These are phyloP conservation scores for Anoplophora glabripennis DNA, from an alignment of 1,140 invertebrate species.

Conservation along the genomic window DNA sequence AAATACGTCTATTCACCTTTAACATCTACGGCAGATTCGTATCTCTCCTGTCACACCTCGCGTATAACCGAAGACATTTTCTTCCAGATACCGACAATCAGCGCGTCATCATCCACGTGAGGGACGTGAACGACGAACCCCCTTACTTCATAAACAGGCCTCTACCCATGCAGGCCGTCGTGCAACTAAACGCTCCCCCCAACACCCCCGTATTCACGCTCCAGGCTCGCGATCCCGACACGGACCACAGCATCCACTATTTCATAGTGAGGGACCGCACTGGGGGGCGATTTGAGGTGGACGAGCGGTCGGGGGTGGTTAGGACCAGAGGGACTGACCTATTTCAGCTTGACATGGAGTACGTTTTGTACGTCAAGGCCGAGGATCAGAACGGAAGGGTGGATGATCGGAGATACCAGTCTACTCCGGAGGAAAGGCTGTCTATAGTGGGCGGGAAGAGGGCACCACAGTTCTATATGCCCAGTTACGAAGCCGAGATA, in stretches of 20 bases:
- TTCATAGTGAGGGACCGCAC: conserved; percentile 90
- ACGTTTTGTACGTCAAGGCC: conserved; percentile 92
- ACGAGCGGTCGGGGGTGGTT: conserved; percentile 80
- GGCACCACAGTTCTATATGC: conserved; percentile 92
- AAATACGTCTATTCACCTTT: too few relatives aligned
- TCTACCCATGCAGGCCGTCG: conserved; percentile 93
- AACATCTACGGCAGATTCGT: too few relatives aligned
- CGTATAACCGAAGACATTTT: not conserved
- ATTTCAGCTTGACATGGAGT: conserved; percentile 94
- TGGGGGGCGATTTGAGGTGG: conserved; percentile 54
- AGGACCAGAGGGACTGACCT: conserved; percentile 84
- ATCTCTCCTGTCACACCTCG: too few relatives aligned
- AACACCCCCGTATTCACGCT: conserved; percentile 95
- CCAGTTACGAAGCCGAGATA: conserved; percentile 89
- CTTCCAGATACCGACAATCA: conserved; percentile 89
- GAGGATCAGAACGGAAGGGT: conserved; percentile 92
- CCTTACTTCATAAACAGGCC: conserved; percentile 95
- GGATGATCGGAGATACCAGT: conserved; percentile 84
- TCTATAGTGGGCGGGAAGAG: conserved; percentile 92
- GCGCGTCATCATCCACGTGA: conserved; percentile 89
- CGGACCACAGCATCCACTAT: conserved; percentile 93
- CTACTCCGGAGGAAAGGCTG: conserved; percentile 84
- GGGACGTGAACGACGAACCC: conserved; percentile 93
- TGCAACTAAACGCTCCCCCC: conserved; percentile 89
- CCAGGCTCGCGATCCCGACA: conserved; percentile 91